Evolutionary conservation across 2,797 vertebrate genomes (phyloP).

Genomic region (Pangasius krempfi): DNA sequence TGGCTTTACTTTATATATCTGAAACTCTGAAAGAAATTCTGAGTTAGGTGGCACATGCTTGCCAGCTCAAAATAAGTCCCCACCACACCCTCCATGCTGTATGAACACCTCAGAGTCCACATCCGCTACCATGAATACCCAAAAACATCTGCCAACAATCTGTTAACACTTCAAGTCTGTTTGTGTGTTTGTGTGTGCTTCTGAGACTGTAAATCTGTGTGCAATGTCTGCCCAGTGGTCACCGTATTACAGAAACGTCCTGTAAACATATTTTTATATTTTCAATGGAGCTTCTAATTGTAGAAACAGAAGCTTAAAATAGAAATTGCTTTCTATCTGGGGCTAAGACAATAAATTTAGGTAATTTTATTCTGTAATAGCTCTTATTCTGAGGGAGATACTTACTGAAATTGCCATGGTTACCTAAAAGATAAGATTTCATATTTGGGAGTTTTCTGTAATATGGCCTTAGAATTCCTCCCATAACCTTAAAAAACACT

Average conservation of each 20-base stretch:
- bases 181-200: neutral
- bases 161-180: neutral
- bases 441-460: neutral
- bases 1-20: neutral
- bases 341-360: neutral
- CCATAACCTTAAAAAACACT: neutral
- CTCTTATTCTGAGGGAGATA: neutral
- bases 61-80: neutral
- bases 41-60: neutral
- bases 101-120: neutral
- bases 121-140: neutral
- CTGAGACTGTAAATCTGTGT: neutral
- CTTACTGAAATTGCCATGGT: neutral
- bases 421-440: neutral
- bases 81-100: neutral
- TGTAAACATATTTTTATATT: neutral
- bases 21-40: neutral
- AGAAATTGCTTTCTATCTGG: neutral
- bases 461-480: neutral
- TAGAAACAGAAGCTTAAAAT: neutral
- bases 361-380: neutral
- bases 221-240: neutral
- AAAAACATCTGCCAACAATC: neutral
- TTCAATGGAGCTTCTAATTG: neutral
- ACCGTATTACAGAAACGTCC: neutral